phyloP scores from a whole-genome alignment of 2,113 vertebrate species.

The Syrmaticus mikado region DNA sequence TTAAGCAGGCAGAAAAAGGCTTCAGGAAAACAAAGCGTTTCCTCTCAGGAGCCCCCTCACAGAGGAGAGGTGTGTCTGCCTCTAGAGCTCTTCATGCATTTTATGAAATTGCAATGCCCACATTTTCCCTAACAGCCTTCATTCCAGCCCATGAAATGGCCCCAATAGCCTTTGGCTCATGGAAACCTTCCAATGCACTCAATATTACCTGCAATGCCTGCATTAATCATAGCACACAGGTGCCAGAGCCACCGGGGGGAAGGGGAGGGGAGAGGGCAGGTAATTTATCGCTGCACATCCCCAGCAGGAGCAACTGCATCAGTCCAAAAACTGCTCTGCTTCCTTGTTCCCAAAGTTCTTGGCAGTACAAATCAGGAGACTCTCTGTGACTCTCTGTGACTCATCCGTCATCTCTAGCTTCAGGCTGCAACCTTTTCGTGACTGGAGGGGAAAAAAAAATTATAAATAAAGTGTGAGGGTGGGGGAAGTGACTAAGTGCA shows the following conservation, averaged over 20 bases:
- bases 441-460: background rate
- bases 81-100: background rate
- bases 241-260: constrained; percentile 16
- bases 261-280: background rate
- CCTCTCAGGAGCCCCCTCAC: background rate
- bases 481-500: constrained; percentile 45
- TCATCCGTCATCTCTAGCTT: constrained; percentile 49
- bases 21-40: background rate
- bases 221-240: background rate
- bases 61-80: background rate
- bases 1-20: constrained; percentile 24
- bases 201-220: background rate
- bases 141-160: background rate
- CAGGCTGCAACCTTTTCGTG: constrained; percentile 38
- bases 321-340: constrained; percentile 48
- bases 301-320: background rate
- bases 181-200: background rate
- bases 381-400: constrained; percentile 24
- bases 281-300: background rate
- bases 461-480: constrained; percentile 42
- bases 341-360: constrained; percentile 42
- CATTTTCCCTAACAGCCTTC: background rate
- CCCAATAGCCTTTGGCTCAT: background rate
- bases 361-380: background rate
- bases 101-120: background rate